Evolutionary conservation across 2,797 vertebrate species (phyloP), one percentile per base, ranked within the genome.

Genomic region (Cryptoprocta ferox): DNA sequence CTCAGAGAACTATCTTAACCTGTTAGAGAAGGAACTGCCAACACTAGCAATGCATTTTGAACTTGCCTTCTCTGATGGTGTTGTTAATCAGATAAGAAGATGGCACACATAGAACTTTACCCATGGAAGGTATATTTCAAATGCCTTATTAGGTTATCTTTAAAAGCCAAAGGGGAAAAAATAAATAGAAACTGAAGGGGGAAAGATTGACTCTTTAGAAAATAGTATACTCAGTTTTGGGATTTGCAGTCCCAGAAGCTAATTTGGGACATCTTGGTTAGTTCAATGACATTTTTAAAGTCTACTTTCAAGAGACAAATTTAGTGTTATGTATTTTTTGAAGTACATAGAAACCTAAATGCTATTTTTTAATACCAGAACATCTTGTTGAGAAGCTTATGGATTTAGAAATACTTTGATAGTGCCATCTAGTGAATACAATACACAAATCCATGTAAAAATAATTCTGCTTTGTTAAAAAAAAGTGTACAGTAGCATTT

Each of bases 341-440:
- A 95, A 96, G 89, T 93, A 68, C 21, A 81, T 42, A 53, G 39
- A 96, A 96, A 87, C 66, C 30, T 85, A 97, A 82, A 80, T 91
- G 86, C 1, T 59, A 56, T 97, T 97, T 42, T 50, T 19, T 42
- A 97, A 81, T 80, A 92, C 35, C 1, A 84, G 28, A 92, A 90
- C 48, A 70, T 48, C 28, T 86, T 28, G 94, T 95, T 37, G 66
- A 70, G n/a, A 94, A 18, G 6, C 76, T 95, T 90, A 18, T 93
- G 68, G 94, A 84, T 93, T 24, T 13, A 97, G 30, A 79, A 92
- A 19, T 90, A 98, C 48, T 97, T 98, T 98, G 93, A 98, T 86
- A 97, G 93, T 98, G 96, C 94, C 97, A 98, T 98, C 98, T 98
- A 98, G 96, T 98, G 98, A 97, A 95, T 28, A 0, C 28, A 97